Evolutionary conservation across 2,113 vertebrate species (phyloP), one percentile per base, ranked within the genome.

Genomic region (Rhegmatorhina hoffmannsi): DNA sequence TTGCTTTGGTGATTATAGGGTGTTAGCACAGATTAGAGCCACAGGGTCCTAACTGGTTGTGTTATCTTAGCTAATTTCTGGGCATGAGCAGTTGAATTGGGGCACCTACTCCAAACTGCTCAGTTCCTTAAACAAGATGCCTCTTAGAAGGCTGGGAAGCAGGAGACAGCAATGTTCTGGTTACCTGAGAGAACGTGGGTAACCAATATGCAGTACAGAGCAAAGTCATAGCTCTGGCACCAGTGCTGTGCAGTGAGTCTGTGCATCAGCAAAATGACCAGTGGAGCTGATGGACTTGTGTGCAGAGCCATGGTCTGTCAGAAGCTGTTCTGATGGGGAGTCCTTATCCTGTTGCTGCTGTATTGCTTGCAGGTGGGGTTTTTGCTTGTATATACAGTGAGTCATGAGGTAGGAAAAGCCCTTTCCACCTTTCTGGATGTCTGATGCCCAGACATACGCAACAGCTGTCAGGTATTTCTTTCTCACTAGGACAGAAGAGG

Each of bases 181-280:
- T 68, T 69, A 68, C 53, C 49, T 85, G 62, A 26, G 78, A 28
- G 69, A 63, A 47, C 0, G 0, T 50, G 55, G 10, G 9, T 76
- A 58, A 52, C 13, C 66, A 2, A 53, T 64, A 13, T 62, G 49
- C 25, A 16, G 2, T 17, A 29, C 9, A 24, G 34, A 21, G 38
- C 17, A 29, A 36, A 79, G 67, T 24, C 40, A 31, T 24, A 60
- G 9, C 13, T 82, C 23, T 2, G 3, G 53, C 60, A 66, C 5
- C 17, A 10, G 70, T 17, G 64, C 38, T 58, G 38, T 53, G 36
- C 79, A 19, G 66, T 33, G 58, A 59, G 38, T 24, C 53, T 69
- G 38, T 60, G 53, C 17, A 3, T 4, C 68, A 53, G 25, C 3
- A 1, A 46, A 28, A 11, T 1, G 1, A 2, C 1, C 5, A 28